Evolutionary conservation across 2,797 vertebrate species (phyloP), one percentile per base, ranked within the genome.

Genomic region (Streptopelia turtur): DNA sequence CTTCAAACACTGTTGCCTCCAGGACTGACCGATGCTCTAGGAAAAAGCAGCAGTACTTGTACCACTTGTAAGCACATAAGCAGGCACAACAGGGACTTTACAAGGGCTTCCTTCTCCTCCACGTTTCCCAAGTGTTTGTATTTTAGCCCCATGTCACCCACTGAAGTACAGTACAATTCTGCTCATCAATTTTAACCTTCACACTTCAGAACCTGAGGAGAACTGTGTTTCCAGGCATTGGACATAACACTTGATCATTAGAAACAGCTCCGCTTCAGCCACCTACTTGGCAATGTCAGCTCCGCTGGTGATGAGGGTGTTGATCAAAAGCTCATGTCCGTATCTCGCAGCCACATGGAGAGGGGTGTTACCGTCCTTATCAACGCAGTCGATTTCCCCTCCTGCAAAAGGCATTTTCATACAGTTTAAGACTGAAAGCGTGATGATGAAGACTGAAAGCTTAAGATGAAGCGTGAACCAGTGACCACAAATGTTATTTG

Each of bases 301-400:
- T 89, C 99, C 99, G 1, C 99, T 99, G 78, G 99, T 99, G 96
- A 99, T 99, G 81, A 99, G 98, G 71, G 99, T 99, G 98, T 99
- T 99, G 96, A 99, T 99, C 97, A 99, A 98, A 94, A 99, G 99
- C 87, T 99, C 99, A 16, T 99, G 99, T 33, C 99, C 99, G 0
- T 98, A 99, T 97, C 99, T 98, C 22, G 99, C 99, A 39, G 99
- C 99, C 53, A 99, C 98, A 30, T 99, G 99, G 57, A 99, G 98
- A 8, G 99, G 99, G 5, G 99, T 99, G 98, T 99, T 99, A 23
- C 99, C 99, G 27, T 99, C 99, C 90, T 99, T 99, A 97, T 99
- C 99, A 92, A 99, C 98, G 33, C 99, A 98, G 98, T 99, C 99
- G 1, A 99, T 99, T 97, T 99, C 99, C 30, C 99, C 99, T 52